Conservation (phyloP, 2,113 vertebrate species). For the Etia nguti region DNA sequence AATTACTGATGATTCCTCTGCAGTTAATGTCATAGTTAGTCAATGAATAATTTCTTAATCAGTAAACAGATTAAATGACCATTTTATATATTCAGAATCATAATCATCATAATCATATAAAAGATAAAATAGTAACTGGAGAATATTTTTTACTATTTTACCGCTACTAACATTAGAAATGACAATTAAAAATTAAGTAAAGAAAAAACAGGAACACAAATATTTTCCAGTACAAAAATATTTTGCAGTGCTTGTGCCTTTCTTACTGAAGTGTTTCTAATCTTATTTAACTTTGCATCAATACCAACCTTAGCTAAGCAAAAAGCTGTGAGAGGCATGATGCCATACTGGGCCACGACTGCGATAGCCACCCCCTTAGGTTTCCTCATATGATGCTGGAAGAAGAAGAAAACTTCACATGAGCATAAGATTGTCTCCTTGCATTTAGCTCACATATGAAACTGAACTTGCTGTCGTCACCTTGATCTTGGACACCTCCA, state of each 20-base stretch:
- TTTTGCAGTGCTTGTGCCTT: neutral
- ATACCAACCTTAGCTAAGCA: conserved; percentile 64
- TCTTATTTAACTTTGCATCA: neutral
- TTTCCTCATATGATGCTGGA: conserved; percentile 69
- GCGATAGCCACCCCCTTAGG: conserved; percentile 76
- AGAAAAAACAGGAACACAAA: neutral
- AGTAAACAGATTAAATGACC: neutral
- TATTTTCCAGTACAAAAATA: neutral
- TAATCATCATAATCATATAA: too few species aligned
- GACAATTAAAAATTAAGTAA: neutral
- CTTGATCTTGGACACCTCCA: conserved; percentile 80
- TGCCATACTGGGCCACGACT: conserved; percentile 74
- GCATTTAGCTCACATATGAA: neutral
- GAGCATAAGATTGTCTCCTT: neutral
- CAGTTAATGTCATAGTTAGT: neutral
- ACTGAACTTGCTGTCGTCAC: conserved; percentile 6
- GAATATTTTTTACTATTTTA: neutral
- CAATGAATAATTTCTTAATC: neutral
- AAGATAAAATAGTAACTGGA: neutral
- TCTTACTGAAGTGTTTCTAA: neutral
- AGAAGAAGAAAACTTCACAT: neutral
- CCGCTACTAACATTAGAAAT: neutral
- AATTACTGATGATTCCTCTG: neutral
- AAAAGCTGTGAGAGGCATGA: conserved; percentile 84
- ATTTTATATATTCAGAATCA: neutral